Percentiles rank a stretch among this genome's conserved stretches.
Evolutionary conservation across 2,797 vertebrate species (phyloP).

Genomic region (Falco berigora): DNA sequence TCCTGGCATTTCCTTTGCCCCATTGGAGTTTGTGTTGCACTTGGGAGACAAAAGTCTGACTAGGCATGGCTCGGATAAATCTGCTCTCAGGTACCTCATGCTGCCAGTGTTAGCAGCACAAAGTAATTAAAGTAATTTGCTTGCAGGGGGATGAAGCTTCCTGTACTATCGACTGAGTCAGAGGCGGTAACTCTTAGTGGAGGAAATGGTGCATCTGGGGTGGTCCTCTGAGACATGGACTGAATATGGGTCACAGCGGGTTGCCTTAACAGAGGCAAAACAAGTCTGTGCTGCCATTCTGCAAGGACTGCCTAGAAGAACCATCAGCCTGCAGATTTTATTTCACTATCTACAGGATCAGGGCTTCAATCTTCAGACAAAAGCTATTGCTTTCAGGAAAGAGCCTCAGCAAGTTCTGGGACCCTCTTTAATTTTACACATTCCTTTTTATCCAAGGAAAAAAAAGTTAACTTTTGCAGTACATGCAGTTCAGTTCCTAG

Average conservation of each 20-base stretch:
- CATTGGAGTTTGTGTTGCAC: not conserved
- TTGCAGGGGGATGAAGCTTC: not conserved
- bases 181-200: not conserved
- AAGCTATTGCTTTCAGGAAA: not conserved
- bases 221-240: not conserved
- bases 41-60: not conserved
- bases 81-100: not conserved
- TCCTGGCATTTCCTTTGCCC: not conserved
- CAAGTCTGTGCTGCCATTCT: not conserved
- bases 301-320: not conserved
- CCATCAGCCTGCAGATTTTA: not conserved
- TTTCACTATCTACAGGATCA: not conserved
- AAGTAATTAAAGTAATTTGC: constrained; percentile 15
- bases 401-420: not conserved
- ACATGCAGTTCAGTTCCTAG: not conserved
- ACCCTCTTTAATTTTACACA: not conserved
- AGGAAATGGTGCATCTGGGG: not conserved
- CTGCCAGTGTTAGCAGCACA: not conserved
- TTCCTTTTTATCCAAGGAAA: not conserved
- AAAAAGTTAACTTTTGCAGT: not conserved
- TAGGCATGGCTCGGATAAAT: not conserved
- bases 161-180: not conserved
- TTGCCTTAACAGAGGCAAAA: not conserved
- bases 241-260: not conserved
- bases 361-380: not conserved